Evolutionary conservation across 2,888 invertebrate species (phyloP).

Genomic region (Diaperis boleti): DNA sequence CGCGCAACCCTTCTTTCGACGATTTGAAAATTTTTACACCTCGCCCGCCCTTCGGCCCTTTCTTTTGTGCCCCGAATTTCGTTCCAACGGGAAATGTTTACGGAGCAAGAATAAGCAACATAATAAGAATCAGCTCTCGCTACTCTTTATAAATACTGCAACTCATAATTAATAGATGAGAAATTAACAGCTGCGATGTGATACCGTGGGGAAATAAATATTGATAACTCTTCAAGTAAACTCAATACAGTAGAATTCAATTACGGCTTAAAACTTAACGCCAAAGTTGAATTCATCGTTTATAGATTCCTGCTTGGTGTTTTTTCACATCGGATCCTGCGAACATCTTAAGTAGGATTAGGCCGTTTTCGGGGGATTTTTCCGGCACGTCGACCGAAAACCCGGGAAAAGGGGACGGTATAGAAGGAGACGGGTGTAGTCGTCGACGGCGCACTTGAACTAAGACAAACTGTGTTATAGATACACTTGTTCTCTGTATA

Average conservation of each 20-base stretch:
- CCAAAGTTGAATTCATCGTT: conserved; percentile 43
- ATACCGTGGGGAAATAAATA: conserved; percentile 53
- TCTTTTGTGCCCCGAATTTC: too few relatives aligned
- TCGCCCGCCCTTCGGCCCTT: too few relatives aligned
- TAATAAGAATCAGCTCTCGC: conserved; percentile 44
- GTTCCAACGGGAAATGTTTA: too few relatives aligned
- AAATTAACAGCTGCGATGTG: conserved; percentile 54
- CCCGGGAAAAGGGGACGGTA: not conserved
- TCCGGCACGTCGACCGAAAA: conserved; percentile 22
- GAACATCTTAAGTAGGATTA: conserved; percentile 54
- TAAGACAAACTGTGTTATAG: conserved; percentile 40
- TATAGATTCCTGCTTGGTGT: conserved; percentile 52
- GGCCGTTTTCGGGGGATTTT: conserved; percentile 27
- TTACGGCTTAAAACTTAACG: conserved; percentile 45
- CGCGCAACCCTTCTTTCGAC: too few relatives aligned
- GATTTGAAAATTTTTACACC: too few relatives aligned
- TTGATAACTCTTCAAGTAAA: conserved; percentile 51
- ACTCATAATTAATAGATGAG: conserved; percentile 58
- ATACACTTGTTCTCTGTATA: conserved; percentile 54
- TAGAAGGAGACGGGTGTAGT: conserved; percentile 3
- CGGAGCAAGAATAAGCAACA: conserved; percentile 36
- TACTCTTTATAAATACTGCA: conserved; percentile 49
- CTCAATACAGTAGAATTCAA: conserved; percentile 43
- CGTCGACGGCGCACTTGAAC: not conserved
- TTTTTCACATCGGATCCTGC: conserved; percentile 47